A percentile compares a stretch with the other conserved stretches of the same genome.
Evolutionary conservation across 2,113 vertebrate species (phyloP).

Genomic region (Phocoena phocoena): DNA sequence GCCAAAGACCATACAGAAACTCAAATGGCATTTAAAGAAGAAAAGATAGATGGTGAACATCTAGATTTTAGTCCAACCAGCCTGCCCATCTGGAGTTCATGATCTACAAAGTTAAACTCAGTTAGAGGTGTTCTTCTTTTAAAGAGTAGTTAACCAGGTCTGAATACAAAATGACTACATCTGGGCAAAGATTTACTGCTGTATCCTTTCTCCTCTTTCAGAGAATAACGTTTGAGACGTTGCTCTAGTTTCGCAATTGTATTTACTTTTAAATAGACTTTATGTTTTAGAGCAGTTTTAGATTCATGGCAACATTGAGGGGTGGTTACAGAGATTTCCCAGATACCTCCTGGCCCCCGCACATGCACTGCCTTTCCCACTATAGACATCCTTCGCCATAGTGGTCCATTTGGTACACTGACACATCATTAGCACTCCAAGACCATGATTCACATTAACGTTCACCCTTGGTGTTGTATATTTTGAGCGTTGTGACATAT

Average conservation of each 20-base stretch:
- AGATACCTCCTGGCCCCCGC: rapidly evolving
- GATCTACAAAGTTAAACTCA: neutral
- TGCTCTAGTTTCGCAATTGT: neutral
- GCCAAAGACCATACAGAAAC: neutral
- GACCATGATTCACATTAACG: neutral
- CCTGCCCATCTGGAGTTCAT: neutral
- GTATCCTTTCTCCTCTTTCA: neutral
- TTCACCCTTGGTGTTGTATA: neutral
- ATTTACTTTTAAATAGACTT: neutral
- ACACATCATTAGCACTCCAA: neutral
- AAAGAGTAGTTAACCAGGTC: neutral
- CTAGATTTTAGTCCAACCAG: neutral
- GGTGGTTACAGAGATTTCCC: neutral
- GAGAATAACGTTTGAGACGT: neutral
- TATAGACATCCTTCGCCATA: too few relatives aligned
- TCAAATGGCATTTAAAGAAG: neutral
- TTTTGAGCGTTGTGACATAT: neutral
- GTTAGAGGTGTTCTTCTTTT: neutral
- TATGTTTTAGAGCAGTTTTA: neutral
- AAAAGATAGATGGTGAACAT: neutral
- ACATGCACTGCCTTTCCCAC: rapidly evolving
- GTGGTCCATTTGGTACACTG: neutral
- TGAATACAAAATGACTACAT: neutral
- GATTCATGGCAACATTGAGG: neutral
- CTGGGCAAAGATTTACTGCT: neutral